Evolutionary conservation across 2,888 invertebrate genomes (phyloP).

Genomic region (Tricholauxania praeusta): DNA sequence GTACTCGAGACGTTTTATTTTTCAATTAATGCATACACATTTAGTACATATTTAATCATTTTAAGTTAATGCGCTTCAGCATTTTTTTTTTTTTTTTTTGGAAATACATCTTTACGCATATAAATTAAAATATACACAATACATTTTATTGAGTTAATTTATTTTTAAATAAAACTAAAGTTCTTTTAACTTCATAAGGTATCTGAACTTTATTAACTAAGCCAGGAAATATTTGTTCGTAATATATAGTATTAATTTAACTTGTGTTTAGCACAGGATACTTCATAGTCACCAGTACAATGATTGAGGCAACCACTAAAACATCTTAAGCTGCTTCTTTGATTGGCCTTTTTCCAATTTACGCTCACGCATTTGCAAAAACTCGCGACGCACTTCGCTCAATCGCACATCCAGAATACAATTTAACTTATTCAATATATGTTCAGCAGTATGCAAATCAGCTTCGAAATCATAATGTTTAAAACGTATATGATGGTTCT

Average conservation of each 20-base stretch:
- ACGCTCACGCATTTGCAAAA: slow-evolving; percentile 78
- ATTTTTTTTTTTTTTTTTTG: too few species aligned
- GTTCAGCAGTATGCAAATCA: slow-evolving; percentile 79
- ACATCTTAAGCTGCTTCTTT: slow-evolving; percentile 62
- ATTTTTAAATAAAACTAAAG: too few species aligned
- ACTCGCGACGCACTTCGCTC: slow-evolving; percentile 85
- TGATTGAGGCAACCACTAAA: slow-evolving; percentile 27
- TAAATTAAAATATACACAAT: too few species aligned
- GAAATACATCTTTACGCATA: too few species aligned
- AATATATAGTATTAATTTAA: slow-evolving; percentile 22
- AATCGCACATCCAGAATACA: slow-evolving; percentile 86
- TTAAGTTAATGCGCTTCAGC: too few species aligned
- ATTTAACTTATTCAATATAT: slow-evolving; percentile 89
- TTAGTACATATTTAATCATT: too few species aligned
- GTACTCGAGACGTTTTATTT: too few species aligned
- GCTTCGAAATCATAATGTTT: slow-evolving; percentile 92
- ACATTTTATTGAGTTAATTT: too few species aligned
- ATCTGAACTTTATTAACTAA: too few species aligned
- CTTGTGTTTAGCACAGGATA: background rate
- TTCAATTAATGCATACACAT: too few species aligned
- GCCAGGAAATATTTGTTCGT: background rate
- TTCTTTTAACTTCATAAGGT: too few species aligned
- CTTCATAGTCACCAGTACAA: slow-evolving; percentile 11
- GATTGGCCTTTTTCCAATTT: slow-evolving; percentile 60
- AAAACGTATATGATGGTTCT: slow-evolving; percentile 70